Conservation (phyloP, 1,140 invertebrate genomes). For the Sycophaga agraensis region DNA sequence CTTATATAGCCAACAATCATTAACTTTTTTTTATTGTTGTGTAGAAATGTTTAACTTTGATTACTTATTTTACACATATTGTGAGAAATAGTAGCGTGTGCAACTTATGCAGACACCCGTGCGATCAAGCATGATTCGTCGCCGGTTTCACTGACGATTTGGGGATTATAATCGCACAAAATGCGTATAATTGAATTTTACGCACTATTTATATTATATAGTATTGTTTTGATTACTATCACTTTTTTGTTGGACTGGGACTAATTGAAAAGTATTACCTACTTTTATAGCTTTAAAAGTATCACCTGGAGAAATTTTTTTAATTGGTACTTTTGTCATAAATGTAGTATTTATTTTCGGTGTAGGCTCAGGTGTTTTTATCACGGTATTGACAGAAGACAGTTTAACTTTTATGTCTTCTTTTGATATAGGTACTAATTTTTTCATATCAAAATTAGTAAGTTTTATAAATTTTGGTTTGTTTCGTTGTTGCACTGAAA, state of each 20-base stretch:
- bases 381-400: conserved; percentile 17
- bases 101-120: no score
- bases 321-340: conserved; percentile 30
- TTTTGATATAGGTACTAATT: conserved; percentile 36
- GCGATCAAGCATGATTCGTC: no score
- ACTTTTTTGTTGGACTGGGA: conserved; percentile 32
- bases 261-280: conserved; percentile 36
- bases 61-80: no score
- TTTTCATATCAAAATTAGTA: conserved; percentile 36
- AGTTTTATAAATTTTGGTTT: conserved; percentile 36
- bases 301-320: conserved; percentile 36
- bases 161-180: no score
- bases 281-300: conserved; percentile 38
- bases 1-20: no score
- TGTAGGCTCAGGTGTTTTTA: not conserved
- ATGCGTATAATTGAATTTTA: no score
- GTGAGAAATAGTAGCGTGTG: no score
- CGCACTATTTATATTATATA: no score
- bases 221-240: conserved; percentile 24
- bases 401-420: conserved; percentile 33
- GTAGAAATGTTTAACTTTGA: no score
- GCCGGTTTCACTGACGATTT: no score
- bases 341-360: conserved; percentile 32
- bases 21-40: no score
- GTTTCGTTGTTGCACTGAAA: conserved; percentile 4